Conservation (phyloP, 1,140 invertebrate genomes). For the Panonychus citri region DNA sequence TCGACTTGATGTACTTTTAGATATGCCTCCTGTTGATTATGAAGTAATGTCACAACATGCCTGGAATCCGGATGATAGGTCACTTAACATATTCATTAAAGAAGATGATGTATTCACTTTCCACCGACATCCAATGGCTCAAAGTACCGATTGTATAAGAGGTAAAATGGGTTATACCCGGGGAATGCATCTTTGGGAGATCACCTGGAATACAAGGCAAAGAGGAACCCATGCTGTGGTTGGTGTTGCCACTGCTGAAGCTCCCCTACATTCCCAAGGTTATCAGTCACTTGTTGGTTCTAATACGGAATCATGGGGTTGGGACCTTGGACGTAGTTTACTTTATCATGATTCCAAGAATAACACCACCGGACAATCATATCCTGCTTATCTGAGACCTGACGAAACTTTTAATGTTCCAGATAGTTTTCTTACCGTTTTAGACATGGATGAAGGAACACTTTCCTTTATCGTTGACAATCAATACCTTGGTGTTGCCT, state of each 20-base stretch:
- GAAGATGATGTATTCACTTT: conserved; percentile 93
- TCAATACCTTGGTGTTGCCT: conserved; percentile 90
- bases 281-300: conserved; percentile 42
- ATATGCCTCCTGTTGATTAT: conserved; percentile 70
- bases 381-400: conserved; percentile 71
- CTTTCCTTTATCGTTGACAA: conserved; percentile 93
- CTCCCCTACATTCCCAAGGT: conserved; percentile 32
- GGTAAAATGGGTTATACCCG: conserved; percentile 83
- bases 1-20: conserved; percentile 74
- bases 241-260: conserved; percentile 79
- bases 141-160: conserved; percentile 95
- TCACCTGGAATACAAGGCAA: conserved; percentile 85
- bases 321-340: conserved; percentile 92
- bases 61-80: conserved; percentile 92
- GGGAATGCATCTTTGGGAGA: conserved; percentile 93
- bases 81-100: conserved; percentile 97
- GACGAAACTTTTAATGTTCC: conserved; percentile 94
- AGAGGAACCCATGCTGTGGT: conserved; percentile 94
- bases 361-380: conserved; percentile 54
- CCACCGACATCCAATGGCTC: conserved; percentile 93
- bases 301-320: conserved; percentile 91
- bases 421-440: conserved; percentile 84
- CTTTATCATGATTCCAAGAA: conserved; percentile 78
- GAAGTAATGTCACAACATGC: conserved; percentile 75
- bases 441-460: conserved; percentile 99